Evolutionary conservation across 2,888 invertebrate species (phyloP), one percentile per base, ranked within the genome.

Genomic region (Lasius fuliginosus): DNA sequence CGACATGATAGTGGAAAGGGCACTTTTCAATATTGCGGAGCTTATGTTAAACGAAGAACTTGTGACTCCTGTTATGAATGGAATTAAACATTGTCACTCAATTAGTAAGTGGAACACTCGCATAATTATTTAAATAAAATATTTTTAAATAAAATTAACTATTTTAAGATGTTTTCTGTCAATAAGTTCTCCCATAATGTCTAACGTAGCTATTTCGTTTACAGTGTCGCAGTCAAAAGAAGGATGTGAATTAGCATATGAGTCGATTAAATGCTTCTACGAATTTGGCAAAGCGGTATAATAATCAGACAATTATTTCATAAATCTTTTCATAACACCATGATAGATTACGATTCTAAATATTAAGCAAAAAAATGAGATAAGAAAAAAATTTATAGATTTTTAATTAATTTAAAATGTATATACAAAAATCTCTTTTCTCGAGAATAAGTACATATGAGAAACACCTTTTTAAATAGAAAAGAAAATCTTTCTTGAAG

Each of bases 191-290:
- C 33, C 15, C 3, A 8, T 62, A 56, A 64, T 23, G 11, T 23
- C 11, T 46, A 75, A 46, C 36, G 8, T 33, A 1, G n/a, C 12
- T 49, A 11, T 23, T 27, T 27, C 40, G 18, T 33, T 79, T 46
- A 46, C 58, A 79, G 79, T 18, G 18, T 2, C 0, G 2, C 46
- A 79, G 30, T 3, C 36, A 1, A 8, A 30, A 40, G 76, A 79
- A 4, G 71, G 79, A 36, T 79, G 79, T 60, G 18, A 60, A 4
- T 36, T 79, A 30, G 79, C 79, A 36, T 79, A 60, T 4, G 79
- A 79, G 12, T 0, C 18, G 3, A 1, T 3, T 0, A 79, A 79
- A n/a, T 79, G 79, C 1, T 0, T 6, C 3, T 33, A 49, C 18
- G 33, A 60, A 0, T 36, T 2, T 18, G 4, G 36, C 18, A 2